Percentiles rank a stretch among this genome's conserved stretches.
Evolutionary conservation across 1,140 invertebrate species (phyloP).

Genomic region (Lucilia sericata): DNA sequence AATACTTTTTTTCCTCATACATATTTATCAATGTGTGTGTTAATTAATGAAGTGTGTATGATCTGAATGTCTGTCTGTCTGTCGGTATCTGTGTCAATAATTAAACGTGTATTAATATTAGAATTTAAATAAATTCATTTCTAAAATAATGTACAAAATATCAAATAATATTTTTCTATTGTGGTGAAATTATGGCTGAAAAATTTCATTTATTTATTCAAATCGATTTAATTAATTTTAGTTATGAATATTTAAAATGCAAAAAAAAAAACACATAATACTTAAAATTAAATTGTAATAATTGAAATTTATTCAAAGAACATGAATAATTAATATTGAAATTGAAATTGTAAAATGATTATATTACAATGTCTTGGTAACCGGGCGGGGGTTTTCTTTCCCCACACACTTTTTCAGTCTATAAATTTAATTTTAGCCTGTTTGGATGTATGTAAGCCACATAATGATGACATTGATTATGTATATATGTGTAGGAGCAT

Average conservation of each 20-base stretch:
- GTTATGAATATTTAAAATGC: background rate
- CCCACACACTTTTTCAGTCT: no score
- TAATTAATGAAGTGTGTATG: background rate
- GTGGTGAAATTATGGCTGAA: background rate
- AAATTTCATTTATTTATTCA: background rate
- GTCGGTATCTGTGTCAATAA: background rate
- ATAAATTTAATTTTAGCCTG: background rate
- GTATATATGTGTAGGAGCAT: background rate
- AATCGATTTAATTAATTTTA: background rate
- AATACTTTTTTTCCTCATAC: background rate
- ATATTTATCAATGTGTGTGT: background rate
- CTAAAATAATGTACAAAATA: background rate
- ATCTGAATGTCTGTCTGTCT: no score
- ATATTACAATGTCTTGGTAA: no score
- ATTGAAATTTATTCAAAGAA: no score
- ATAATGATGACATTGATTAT: background rate
- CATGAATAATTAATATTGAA: no score
- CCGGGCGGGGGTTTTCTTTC: no score
- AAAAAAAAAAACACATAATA: background rate
- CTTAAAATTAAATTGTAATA: background rate
- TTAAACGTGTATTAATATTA: background rate
- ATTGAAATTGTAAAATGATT: no score
- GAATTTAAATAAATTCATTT: background rate
- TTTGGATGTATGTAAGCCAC: background rate
- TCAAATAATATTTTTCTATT: background rate